Percentiles rank a stretch among this genome's conserved stretches.
These are phyloP conservation scores for Apamea epomidion DNA, from an alignment of 2,888 invertebrate species.

Conservation along the genomic window DNA sequence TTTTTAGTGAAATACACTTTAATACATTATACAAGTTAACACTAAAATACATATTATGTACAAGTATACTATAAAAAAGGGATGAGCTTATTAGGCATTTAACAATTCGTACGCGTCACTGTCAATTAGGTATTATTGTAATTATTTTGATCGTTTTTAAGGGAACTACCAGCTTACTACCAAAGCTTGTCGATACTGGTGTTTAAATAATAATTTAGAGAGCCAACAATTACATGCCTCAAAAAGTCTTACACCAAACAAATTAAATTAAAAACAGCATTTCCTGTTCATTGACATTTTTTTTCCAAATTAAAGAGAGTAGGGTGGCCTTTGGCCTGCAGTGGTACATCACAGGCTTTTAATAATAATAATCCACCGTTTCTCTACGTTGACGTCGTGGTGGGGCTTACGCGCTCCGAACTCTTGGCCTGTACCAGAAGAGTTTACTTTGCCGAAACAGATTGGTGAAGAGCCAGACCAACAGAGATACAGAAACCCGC, in stretches of 20 bases:
- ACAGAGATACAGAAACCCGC: too few species aligned
- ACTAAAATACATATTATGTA: background rate
- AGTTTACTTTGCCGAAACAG: too few species aligned
- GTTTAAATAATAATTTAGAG: background rate
- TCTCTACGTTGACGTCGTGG: too few species aligned
- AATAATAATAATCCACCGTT: too few species aligned
- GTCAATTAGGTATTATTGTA: background rate
- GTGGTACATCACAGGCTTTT: too few species aligned
- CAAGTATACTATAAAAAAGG: background rate
- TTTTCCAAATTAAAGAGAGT: background rate
- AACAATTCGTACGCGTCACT: background rate
- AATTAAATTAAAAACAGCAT: background rate
- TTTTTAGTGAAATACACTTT: background rate
- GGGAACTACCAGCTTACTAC: background rate
- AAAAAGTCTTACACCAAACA: background rate
- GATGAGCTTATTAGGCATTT: background rate
- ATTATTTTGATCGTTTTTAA: background rate
- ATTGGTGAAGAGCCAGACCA: too few species aligned
- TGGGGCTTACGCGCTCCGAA: too few species aligned
- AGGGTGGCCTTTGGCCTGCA: too few species aligned
- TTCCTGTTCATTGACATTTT: background rate
- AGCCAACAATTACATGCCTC: rapidly evolving
- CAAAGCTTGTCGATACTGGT: background rate
- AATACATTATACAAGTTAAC: background rate
- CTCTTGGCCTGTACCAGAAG: too few species aligned